phyloP scores from a whole-genome alignment of 2,888 invertebrate genomes.

The Cantharis flavilabris region DNA sequence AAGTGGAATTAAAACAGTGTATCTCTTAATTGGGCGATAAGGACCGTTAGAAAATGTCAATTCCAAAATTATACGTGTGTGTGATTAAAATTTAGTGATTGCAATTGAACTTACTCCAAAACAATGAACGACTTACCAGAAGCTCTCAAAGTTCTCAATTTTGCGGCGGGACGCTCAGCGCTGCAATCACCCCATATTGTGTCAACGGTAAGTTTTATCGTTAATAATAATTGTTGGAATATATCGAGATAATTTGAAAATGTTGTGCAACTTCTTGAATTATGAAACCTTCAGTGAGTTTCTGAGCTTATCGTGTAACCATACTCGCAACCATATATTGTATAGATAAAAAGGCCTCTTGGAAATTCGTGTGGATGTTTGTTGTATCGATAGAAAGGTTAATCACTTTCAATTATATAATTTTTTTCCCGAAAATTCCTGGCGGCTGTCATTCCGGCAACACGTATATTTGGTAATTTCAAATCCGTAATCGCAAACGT shows the following conservation, averaged over 20 bases:
- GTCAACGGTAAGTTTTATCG: constrained; percentile 35
- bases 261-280: constrained; percentile 1
- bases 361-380: neutral
- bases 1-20: neutral
- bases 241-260: neutral
- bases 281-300: neutral
- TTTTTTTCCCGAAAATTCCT: neutral
- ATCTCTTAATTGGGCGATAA: no score
- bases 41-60: neutral
- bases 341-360: neutral
- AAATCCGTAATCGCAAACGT: neutral
- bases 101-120: neutral
- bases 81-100: neutral
- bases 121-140: constrained; percentile 46
- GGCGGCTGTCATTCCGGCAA: neutral
- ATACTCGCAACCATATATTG: neutral
- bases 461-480: neutral
- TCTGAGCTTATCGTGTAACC: neutral
- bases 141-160: constrained; percentile 44
- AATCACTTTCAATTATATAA: neutral
- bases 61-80: neutral
- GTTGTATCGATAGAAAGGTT: neutral
- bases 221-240: neutral
- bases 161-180: constrained; percentile 37
- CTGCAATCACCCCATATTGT: constrained; percentile 38